Base-by-base conservation (phyloP, 2,113 vertebrate species). In the Zosterops lateralis region DNA sequence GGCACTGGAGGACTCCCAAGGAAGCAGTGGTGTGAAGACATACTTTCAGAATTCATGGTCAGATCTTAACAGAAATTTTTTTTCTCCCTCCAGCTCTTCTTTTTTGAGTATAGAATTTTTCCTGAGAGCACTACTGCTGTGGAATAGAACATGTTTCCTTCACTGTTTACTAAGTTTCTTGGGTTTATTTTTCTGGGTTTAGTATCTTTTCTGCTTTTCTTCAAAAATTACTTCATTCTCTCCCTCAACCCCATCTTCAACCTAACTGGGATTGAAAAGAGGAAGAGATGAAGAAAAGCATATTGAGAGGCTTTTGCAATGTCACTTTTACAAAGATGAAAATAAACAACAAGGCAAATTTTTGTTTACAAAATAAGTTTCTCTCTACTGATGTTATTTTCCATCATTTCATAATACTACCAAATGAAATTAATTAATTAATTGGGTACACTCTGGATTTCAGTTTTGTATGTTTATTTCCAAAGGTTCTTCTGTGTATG, bases 71-170 rank as follows among this genome's bases (percentile, higher is more conserved):
- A 82, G 8, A 7, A 29, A 29, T 10, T 47, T 42, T 42, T 67
- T n/a, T 70, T 29, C 17, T 36, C 2, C 3, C 1, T 14, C 8
- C 3, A 5, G 5, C 2, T 10, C 26, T 26, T 75, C 17, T 51
- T 65, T 51, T 56, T 67, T 58, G 17, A 88, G 6, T 10, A 42
- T 32, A 47, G 54, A 11, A 50, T 53, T 79, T 86, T 92, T 80
- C 21, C 51, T 36, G 5, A 50, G 10, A 89, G 6, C 3, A 65
- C 17, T 65, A 57, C n/a, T 72, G 6, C n/a, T 77, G 17, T 74
- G 65, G 29, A 78, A 74, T 77, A 45, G 32, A 66, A 19, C 1
- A 5, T n/a, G 3, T 61, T 85, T 88, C 11, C 9, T 50, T 68
- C 26, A 14, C 14, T 60, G 12, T 9, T 89, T 89, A 62, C 34